Evolutionary conservation across 2,888 invertebrate genomes (phyloP), one percentile per base, ranked within the genome.

Genomic region (Xanthorhoe designata): DNA sequence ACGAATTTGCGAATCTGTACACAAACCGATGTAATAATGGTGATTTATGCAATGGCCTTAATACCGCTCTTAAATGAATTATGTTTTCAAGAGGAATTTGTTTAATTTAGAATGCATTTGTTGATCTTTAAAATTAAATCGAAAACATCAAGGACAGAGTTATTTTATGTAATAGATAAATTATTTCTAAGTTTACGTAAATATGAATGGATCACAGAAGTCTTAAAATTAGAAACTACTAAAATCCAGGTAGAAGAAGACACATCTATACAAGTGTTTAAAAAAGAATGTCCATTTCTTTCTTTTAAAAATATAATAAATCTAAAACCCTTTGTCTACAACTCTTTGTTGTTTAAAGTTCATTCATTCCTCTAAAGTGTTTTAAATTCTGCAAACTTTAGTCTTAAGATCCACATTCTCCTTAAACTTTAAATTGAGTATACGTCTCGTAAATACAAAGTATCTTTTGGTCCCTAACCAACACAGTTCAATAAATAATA

Each of bases 401-500:
- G 75, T 71, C 73, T 73, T 80, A 77, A 71, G 70, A 74, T 72
- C 54, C 66, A 60, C 64, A 67, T 73, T 69, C 77, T 75, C 59
- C 18, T 51, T 13, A 53, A 53, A 61, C 45, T 53, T 32, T 42
- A 42, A 52, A 19, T 55, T 24, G 45, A 56, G 47, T 47, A 45
- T 32, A 32, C 35, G 35, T 61, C 32, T 53, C 18, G 35, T 35
- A 13, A 49, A 61, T 32, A 35, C 19, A 8, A 47, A 47, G 15
- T 19, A 55, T n/a, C 29, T 45, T 52, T 24, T 29, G 29, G 45
- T 49, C 57, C 19, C 18, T 58, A 15, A 50, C 50, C 17, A 47
- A 3, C 47, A 8, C 7, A 47, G 1, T 47, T 17, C 45, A 45
- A 15, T 10, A 42, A 45, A n/a, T n/a, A n/a, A n/a, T n/a, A n/a